Conservation (phyloP, 2,888 invertebrate species). For the Strigamia transsilvanica region DNA sequence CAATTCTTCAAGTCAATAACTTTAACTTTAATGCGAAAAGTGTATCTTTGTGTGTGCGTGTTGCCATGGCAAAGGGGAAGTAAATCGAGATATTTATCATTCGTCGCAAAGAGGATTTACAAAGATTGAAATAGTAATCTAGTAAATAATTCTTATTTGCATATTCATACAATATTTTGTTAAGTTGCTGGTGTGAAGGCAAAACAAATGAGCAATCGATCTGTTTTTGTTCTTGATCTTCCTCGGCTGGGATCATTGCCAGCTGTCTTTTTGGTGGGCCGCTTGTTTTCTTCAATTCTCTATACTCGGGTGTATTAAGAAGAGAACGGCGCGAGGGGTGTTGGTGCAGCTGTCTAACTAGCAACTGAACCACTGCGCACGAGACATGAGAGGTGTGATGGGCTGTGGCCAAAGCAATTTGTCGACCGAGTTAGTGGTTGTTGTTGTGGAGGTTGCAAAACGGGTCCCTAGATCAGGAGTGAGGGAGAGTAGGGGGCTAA, state of each 20-base stretch:
- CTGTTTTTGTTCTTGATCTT: slow-evolving; percentile 10
- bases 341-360: slow-evolving; percentile 30
- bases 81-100: neutral
- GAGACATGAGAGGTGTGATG: slow-evolving; percentile 13
- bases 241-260: slow-evolving; percentile 21
- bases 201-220: slow-evolving; percentile 26
- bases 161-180: slow-evolving; percentile 1
- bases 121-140: slow-evolving; percentile 25
- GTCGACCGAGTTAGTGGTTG: slow-evolving; percentile 26
- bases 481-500: slow-evolving; percentile 15
- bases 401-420: slow-evolving; percentile 30
- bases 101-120: slow-evolving; percentile 13
- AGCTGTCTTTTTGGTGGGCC: slow-evolving; percentile 30
- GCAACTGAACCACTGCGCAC: slow-evolving; percentile 11
- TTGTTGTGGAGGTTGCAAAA: slow-evolving; percentile 30
- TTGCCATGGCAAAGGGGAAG: too few species aligned
- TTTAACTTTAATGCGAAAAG: neutral
- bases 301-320: slow-evolving; percentile 30
- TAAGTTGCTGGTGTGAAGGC: neutral
- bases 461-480: slow-evolving; percentile 26
- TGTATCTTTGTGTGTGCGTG: too few species aligned
- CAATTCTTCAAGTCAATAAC: neutral
- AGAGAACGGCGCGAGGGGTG: slow-evolving; percentile 30
- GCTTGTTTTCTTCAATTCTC: slow-evolving; percentile 20
- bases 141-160: slow-evolving; percentile 5